Base-by-base conservation (phyloP, 2,888 invertebrate genomes). In the Hirtodrosophila cameraria region DNA sequence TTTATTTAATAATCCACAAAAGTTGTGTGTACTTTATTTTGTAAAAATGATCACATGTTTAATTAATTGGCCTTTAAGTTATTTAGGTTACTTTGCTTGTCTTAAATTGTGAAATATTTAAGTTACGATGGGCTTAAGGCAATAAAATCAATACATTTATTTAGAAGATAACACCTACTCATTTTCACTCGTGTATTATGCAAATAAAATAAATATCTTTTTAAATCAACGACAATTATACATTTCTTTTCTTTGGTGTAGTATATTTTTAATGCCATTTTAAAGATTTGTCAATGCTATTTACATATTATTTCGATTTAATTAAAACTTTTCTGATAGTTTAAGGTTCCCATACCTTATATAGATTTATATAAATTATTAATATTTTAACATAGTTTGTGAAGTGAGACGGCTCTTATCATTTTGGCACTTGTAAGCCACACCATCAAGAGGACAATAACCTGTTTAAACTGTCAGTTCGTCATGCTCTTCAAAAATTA, bases 281-380 rank as follows among this genome's bases (percentile, higher is more conserved):
- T 11, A 23, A 16, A 35, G 25, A 11, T 23, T 23, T 27, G 33
- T 28, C 20, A 31, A 5, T 42, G 15, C 7, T 3, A 43, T 55
- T 52, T 13, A 16, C 67, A 67, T 67, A 59, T 27, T 12, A 30
- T 38, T 20, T 38, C 23, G 25, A 42, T 20, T 16, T 28, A 12
- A 20, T 58, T 48, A 27, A 23, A 41, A 15, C 7, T 35, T 18
- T 6, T 49, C 18, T 5, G 5, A 20, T 5, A 35, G 18, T 20
- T 3, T 35, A n/a, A n/a, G n/a, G 15, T 35, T 30, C 2, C 11
- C 12, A 35, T 35, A 35, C 16, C 16, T 13, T 35, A 35, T 15
- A 35, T 35, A 35, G 9, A 1, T 36, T 15, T 36, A 9, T 36
- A 18, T 23, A 23, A 23, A 23, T 23, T 23, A 6, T 7, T 23